phyloP scores from a whole-genome alignment of 2,113 vertebrate genomes.

The Alligator sinensis region DNA sequence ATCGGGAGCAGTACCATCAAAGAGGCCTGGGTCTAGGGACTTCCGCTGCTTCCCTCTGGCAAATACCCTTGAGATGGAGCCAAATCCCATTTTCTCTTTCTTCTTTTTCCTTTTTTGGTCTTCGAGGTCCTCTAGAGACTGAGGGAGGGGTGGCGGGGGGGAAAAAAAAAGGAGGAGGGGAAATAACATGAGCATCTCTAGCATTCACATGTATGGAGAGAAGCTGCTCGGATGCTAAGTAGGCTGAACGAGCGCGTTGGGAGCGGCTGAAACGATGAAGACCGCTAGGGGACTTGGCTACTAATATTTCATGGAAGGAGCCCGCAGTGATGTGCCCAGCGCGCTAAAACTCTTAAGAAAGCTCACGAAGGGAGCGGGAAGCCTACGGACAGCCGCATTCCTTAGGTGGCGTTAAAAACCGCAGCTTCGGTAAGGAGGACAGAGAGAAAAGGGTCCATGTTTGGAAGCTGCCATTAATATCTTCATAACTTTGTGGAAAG shows the following conservation, averaged over 20 bases:
- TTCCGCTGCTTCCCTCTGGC: slow-evolving; percentile 96
- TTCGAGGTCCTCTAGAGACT: slow-evolving; percentile 99
- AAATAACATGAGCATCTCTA: background rate
- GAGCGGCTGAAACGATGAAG: too few relatives aligned
- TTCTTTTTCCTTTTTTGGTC: slow-evolving; percentile 97
- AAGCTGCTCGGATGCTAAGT: too few relatives aligned
- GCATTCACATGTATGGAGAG: background rate
- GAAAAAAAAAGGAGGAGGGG: background rate
- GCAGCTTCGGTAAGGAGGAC: background rate
- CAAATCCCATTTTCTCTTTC: slow-evolving; percentile 91
- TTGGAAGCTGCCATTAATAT: background rate
- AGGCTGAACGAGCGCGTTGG: background rate
- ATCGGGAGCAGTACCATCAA: slow-evolving; percentile 96
- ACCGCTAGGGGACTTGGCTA: background rate
- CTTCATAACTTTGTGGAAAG: background rate
- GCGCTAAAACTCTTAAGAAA: background rate
- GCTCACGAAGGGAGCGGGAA: background rate
- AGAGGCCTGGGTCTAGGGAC: slow-evolving; percentile 95
- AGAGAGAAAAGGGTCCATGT: background rate
- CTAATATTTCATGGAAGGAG: fast-evolving
- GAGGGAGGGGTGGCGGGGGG: background rate
- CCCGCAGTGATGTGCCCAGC: background rate
- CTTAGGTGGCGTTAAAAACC: background rate
- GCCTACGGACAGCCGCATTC: background rate
- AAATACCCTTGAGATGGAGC: slow-evolving; percentile 97